A percentile compares a stretch with the other conserved stretches of the same genome.
These are phyloP conservation scores for Ceratina calcarata DNA, from an alignment of 1,140 invertebrate species.

Conservation along the genomic window DNA sequence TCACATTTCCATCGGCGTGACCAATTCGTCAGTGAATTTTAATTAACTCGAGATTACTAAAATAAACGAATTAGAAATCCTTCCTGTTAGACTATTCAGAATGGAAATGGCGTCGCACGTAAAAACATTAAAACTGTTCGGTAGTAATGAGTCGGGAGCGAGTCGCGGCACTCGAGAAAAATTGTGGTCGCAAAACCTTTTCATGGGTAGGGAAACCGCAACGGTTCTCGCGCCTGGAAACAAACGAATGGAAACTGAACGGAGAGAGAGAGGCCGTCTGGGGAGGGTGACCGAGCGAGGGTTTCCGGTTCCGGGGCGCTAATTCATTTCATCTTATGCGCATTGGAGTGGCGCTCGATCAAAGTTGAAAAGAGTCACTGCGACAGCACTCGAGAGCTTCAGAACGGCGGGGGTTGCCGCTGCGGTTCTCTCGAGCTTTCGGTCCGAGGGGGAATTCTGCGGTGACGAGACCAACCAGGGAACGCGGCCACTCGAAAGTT, in stretches of 20 bases:
- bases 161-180: constrained; percentile 35
- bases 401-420: constrained; percentile 35
- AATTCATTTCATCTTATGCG: constrained; percentile 78
- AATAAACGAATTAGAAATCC: too few relatives aligned
- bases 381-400: constrained; percentile 67
- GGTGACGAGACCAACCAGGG: constrained; percentile 38
- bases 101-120: background rate
- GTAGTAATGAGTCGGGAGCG: constrained; percentile 45
- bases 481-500: constrained; percentile 70
- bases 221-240: constrained; percentile 50
- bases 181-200: constrained; percentile 9
- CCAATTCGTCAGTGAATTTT: too few relatives aligned
- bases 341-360: constrained; percentile 78
- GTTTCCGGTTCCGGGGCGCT: constrained; percentile 63
- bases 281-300: constrained; percentile 28
- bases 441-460: constrained; percentile 35
- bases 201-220: constrained; percentile 37
- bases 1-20: too few relatives aligned
- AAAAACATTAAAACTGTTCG: constrained; percentile 13
- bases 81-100: too few relatives aligned
- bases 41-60: too few relatives aligned
- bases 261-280: background rate
- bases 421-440: background rate
- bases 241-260: constrained; percentile 23
- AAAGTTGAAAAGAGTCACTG: constrained; percentile 73